phyloP scores from a whole-genome alignment of 1,140 invertebrate species.

The Thaumatotibia leucotreta region DNA sequence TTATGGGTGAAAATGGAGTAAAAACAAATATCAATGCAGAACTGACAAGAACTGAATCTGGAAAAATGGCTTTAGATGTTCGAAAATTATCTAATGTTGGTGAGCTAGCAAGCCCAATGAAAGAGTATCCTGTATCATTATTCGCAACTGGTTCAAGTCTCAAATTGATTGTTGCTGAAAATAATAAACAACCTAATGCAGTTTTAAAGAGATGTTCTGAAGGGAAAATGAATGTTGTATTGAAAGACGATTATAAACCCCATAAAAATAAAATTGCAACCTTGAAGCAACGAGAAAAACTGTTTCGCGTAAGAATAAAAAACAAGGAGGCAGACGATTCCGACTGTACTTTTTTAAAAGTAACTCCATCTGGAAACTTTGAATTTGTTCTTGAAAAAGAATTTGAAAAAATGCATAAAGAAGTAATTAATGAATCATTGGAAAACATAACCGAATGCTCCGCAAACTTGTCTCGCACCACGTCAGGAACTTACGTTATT shows the following conservation, averaged over 20 bases:
- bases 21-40: background rate
- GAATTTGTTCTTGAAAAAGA: slow-evolving; percentile 51
- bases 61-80: background rate
- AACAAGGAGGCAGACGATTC: slow-evolving; percentile 15
- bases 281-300: background rate
- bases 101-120: background rate
- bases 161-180: slow-evolving; percentile 7
- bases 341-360: slow-evolving; percentile 30
- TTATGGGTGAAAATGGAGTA: background rate
- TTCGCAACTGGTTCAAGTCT: slow-evolving; percentile 14
- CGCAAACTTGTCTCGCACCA: slow-evolving; percentile 30
- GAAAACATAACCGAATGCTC: slow-evolving; percentile 24
- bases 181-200: slow-evolving; percentile 22
- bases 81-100: background rate
- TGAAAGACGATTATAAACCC: background rate
- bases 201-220: slow-evolving; percentile 18
- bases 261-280: background rate
- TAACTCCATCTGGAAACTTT: slow-evolving; percentile 40
- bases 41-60: background rate
- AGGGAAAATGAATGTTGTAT: slow-evolving; percentile 19
- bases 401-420: slow-evolving; percentile 40
- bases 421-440: slow-evolving; percentile 32
- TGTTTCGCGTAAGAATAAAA: slow-evolving; percentile 32
- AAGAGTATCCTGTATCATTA: slow-evolving; percentile 19
- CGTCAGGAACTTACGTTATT: slow-evolving; percentile 32